Evolutionary conservation across 2,113 vertebrate genomes (phyloP), one percentile per base, ranked within the genome.

Genomic region (Hiodon tergisus): DNA sequence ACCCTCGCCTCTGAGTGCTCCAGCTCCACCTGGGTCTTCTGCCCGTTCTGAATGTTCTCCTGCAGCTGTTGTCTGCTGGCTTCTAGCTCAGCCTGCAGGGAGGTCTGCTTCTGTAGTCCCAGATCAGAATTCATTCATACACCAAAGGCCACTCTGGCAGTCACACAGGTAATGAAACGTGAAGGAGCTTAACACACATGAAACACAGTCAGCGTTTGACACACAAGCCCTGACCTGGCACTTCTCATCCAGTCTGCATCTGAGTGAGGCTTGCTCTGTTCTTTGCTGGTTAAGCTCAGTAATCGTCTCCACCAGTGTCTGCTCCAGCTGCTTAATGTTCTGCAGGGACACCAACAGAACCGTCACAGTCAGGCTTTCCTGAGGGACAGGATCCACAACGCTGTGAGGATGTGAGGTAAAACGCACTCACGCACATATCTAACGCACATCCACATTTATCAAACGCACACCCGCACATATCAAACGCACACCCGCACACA

Each of bases 11-110:
- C 67, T 47, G 85, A 78, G 68, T 50, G 74, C 51, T 84, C 85
- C 82, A 86, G 1, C 1, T 87, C 84, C 0, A 74, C 76, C 54
- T 63, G 73, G 79, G 87, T 83, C 80, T 87, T 85, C 17, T 16
- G 75, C 75, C 92, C 87, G 81, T 83, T 85, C 83, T 52, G 83
- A 55, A 76, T 84, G 86, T 87, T 83, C 84, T 90, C 90, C 82
- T 69, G 86, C 62, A 91, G 83, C 81, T 91, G 90, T 72, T 81
- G 82, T 0, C 73, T 83, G 71, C 86, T 85, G 85, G 55, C 89
- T 78, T 81, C 82, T 6, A 85, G 72, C 57, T 86, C 85, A 3
- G 83, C 78, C 57, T 80, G 78, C 77, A 92, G 83, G 70, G 87
- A 84, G 75, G 87, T 80, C 82, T 87, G 85, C 4, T 84, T 85